A percentile compares a stretch with the other conserved stretches of the same genome.
These are phyloP conservation scores for Ephestia elutella DNA, from an alignment of 1,140 invertebrate genomes.

Conservation along the genomic window DNA sequence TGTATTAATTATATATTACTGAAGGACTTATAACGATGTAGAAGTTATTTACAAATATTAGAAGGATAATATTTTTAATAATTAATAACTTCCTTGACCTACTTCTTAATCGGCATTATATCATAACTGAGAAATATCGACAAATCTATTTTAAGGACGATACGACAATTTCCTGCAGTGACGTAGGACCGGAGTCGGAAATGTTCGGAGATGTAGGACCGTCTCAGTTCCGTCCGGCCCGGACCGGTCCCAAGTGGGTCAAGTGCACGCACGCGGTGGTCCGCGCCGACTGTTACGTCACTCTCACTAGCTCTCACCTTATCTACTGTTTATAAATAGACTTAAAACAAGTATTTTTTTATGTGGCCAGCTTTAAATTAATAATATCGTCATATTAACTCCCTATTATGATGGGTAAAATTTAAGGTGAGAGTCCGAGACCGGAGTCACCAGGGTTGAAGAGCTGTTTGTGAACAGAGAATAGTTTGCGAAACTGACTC, in stretches of 20 bases:
- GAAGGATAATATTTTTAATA: constrained; percentile 12
- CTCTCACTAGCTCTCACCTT: constrained; percentile 7
- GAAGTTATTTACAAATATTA: not conserved
- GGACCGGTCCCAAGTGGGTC: constrained; percentile 44
- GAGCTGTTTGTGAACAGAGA: too few relatives aligned
- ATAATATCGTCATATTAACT: too few relatives aligned
- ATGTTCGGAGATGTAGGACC: not conserved
- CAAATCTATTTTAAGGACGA: not conserved
- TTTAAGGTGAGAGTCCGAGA: too few relatives aligned
- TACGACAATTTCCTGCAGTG: not conserved
- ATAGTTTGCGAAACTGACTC: too few relatives aligned
- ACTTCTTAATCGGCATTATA: not conserved
- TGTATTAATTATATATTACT: not conserved
- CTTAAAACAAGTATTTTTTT: not conserved
- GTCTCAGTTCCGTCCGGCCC: constrained; percentile 26
- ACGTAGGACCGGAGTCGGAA: not conserved
- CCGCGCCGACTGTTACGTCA: constrained; percentile 4
- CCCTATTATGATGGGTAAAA: too few relatives aligned
- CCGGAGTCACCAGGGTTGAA: too few relatives aligned
- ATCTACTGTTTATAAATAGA: constrained; percentile 4
- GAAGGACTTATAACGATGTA: not conserved
- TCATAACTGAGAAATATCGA: not conserved
- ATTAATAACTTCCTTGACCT: not conserved
- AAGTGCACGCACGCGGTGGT: constrained; percentile 33
- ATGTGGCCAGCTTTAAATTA: too few relatives aligned